phyloP scores from a whole-genome alignment of 2,113 vertebrate species.

The Psephotus haematonotus region DNA sequence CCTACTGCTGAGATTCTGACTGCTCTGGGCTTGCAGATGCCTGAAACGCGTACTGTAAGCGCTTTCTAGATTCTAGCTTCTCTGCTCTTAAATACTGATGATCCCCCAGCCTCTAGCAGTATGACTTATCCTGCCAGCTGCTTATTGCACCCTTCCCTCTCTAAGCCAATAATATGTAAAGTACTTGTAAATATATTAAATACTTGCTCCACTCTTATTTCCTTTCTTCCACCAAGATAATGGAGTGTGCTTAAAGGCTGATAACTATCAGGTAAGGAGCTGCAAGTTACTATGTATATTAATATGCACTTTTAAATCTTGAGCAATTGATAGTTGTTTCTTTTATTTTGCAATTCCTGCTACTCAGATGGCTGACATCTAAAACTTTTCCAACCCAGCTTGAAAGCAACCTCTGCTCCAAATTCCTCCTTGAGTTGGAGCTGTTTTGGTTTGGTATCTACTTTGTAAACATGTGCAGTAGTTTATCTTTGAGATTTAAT shows the following conservation, averaged over 20 bases:
- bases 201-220: neutral
- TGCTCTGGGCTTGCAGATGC: neutral
- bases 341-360: constrained; percentile 27
- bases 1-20: neutral
- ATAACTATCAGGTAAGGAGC: neutral
- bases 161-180: neutral
- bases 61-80: neutral
- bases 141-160: neutral
- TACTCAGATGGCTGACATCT: neutral
- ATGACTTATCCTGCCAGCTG: neutral
- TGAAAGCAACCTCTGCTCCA: neutral
- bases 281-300: neutral
- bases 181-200: neutral
- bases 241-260: neutral
- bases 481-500: neutral
- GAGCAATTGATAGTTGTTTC: neutral
- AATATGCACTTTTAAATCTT: neutral
- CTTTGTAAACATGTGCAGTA: neutral
- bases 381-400: neutral
- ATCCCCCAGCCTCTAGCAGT: neutral
- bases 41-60: neutral
- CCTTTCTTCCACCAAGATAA: neutral
- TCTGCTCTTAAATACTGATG: neutral
- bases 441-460: neutral
- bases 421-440: neutral